phyloP scores from a whole-genome alignment of 2,888 invertebrate species.

The Aleiodes alternator region DNA sequence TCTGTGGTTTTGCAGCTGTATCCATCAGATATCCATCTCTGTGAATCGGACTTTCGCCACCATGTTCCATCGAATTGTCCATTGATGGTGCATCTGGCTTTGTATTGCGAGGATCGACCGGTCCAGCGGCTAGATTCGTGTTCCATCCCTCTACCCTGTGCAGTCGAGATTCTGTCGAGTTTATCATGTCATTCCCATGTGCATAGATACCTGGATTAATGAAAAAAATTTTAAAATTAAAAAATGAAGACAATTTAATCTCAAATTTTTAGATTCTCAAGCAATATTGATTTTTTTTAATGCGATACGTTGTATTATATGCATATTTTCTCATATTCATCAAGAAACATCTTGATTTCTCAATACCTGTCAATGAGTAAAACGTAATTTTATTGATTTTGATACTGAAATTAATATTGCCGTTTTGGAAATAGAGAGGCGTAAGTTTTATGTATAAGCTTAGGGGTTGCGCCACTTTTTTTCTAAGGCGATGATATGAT shows the following conservation, averaged over 20 bases:
- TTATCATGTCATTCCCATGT: neutral
- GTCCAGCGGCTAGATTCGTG: neutral
- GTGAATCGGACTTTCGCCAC: neutral
- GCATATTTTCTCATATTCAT: too few species aligned
- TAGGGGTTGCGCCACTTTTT: too few species aligned
- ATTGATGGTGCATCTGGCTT: neutral
- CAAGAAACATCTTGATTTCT: too few species aligned
- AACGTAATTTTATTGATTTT: too few species aligned
- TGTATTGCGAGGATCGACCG: neutral
- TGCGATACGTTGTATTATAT: too few species aligned
- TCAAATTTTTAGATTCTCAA: neutral
- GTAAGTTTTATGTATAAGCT: too few species aligned
- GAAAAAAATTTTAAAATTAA: too few species aligned
- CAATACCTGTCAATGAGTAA: slow-evolving; percentile 5
- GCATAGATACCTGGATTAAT: too few species aligned
- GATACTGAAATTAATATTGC: too few species aligned
- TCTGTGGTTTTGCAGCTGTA: neutral
- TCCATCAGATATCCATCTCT: neutral
- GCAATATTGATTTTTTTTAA: neutral
- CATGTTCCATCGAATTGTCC: neutral
- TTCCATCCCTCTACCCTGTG: neutral
- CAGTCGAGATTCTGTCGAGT: neutral
- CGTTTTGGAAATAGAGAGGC: too few species aligned
- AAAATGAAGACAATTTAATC: too few species aligned
- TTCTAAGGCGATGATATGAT: too few species aligned